Percentiles rank a stretch among this genome's conserved stretches.
These are phyloP conservation scores for Brachyptera putata DNA, from an alignment of 2,888 invertebrate genomes.

Conservation along the genomic window DNA sequence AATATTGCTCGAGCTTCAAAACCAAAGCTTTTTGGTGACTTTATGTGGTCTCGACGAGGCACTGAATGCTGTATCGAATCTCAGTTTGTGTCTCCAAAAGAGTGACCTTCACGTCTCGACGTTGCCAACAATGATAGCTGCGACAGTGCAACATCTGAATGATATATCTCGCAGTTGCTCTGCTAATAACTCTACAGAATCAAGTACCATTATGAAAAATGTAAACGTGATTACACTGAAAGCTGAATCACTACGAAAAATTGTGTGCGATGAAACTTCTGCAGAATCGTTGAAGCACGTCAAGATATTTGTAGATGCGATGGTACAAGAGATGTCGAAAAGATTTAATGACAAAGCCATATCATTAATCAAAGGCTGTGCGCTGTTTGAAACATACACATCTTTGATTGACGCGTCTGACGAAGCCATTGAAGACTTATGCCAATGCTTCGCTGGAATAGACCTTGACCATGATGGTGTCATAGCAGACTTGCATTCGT, in stretches of 20 bases:
- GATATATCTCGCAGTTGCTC: not conserved
- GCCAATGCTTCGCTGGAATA: not conserved
- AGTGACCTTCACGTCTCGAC: not conserved
- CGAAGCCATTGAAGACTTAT: not conserved
- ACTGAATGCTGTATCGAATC: not conserved
- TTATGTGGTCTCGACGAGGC: not conserved
- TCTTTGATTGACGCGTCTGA: not conserved
- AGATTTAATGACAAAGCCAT: not conserved
- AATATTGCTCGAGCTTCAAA: not conserved
- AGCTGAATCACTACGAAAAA: not conserved
- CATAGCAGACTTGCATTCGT: not conserved
- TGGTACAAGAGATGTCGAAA: not conserved
- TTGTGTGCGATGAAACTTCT: not conserved
- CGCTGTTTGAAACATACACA: not conserved
- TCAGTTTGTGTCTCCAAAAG: not conserved
- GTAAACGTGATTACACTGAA: not conserved
- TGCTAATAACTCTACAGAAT: not conserved
- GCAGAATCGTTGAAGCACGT: not conserved
- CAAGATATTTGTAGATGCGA: not conserved
- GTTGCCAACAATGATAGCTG: not conserved
- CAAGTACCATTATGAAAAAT: not conserved
- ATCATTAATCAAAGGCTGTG: not conserved
- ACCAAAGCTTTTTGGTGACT: not conserved
- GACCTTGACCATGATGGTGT: not conserved
- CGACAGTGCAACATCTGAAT: not conserved